These are phyloP conservation scores for Polyommatus icarus DNA, from an alignment of 2,888 invertebrate genomes.

Conservation along the genomic window DNA sequence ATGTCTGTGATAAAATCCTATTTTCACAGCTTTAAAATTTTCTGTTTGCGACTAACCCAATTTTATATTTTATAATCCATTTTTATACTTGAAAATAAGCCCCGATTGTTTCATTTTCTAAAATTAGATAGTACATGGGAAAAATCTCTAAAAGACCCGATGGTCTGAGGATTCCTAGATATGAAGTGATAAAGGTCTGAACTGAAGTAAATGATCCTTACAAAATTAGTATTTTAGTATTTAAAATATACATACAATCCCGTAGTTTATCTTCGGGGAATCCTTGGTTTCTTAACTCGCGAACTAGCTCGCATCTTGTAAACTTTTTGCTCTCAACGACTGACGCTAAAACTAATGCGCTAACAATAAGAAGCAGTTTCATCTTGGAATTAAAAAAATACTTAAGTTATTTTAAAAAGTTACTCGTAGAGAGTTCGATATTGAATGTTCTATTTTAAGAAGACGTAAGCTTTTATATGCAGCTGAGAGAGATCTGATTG, in stretches of 20 bases:
- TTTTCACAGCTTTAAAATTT: too few relatives aligned
- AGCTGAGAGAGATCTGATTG: background rate
- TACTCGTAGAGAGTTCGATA: background rate
- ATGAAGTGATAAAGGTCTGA: too few relatives aligned
- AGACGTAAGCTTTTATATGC: background rate
- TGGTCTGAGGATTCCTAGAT: too few relatives aligned
- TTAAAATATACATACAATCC: constrained; percentile 48
- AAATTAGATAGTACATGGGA: too few relatives aligned
- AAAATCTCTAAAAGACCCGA: too few relatives aligned
- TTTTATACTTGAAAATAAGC: too few relatives aligned
- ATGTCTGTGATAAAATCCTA: too few relatives aligned
- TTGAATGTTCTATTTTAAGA: constrained; percentile 4
- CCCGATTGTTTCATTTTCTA: too few relatives aligned
- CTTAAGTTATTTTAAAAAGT: background rate
- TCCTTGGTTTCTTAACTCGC: constrained; percentile 53
- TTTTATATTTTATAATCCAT: too few relatives aligned
- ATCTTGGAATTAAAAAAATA: background rate
- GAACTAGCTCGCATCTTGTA: constrained; percentile 53
- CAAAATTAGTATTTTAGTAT: constrained; percentile 26
- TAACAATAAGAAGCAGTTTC: background rate
- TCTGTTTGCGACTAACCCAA: too few relatives aligned
- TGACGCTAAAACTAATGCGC: background rate
- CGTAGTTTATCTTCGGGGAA: constrained; percentile 56
- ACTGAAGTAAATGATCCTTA: too few relatives aligned
- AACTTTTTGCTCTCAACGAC: constrained; percentile 47